Base-by-base conservation (phyloP, 2,888 invertebrate species). In the Drosophila crucigera region DNA sequence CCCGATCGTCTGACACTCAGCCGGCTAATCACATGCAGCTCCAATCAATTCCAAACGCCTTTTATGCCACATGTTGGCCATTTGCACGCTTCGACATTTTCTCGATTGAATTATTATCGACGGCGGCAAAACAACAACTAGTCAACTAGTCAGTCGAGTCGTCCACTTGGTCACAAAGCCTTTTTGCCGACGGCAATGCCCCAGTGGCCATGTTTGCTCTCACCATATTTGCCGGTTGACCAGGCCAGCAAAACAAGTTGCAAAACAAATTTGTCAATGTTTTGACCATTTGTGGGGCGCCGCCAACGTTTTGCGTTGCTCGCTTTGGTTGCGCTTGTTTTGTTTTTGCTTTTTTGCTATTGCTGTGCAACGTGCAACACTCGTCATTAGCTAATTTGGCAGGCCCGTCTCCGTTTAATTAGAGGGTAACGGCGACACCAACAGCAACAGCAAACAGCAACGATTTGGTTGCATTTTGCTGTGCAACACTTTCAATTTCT, bases 191-290 rank as follows among this genome's bases (percentile, higher is more conserved):
- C 76, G 72, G 58, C 86, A 70, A 72, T 78, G 73, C 73, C 69
- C 70, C 71, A 80, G 75, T 68, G 72, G 72, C 82, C 82, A 81
- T 59, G 73, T 76, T 71, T 56, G 58, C 9, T 58, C n/a, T 67
- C 16, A 43, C 78, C 78, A 69, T 79, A 79, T 73, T 64, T 64
- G 73, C 65, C 41, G 11, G 22, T 49, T 60, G 58, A 47, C 59
- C 61, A 61, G 75, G 84, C 35, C 65, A 59, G 35, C 37, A 77
- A 82, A 82, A 85, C 84, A 76, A 89, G 85, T 85, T 85, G 86
- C 91, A 90, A 87, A 87, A 87, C 91, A 87, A 87, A 87, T 87
- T 87, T 87, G 91, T 87, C 87, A 90, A 89, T 80, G 76, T 86
- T 74, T 75, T 80, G 73, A 61, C 87, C 87, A 89, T 80, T 86